Conservation (phyloP, 2,113 vertebrate genomes). For the Petrocephalus zakoni region DNA sequence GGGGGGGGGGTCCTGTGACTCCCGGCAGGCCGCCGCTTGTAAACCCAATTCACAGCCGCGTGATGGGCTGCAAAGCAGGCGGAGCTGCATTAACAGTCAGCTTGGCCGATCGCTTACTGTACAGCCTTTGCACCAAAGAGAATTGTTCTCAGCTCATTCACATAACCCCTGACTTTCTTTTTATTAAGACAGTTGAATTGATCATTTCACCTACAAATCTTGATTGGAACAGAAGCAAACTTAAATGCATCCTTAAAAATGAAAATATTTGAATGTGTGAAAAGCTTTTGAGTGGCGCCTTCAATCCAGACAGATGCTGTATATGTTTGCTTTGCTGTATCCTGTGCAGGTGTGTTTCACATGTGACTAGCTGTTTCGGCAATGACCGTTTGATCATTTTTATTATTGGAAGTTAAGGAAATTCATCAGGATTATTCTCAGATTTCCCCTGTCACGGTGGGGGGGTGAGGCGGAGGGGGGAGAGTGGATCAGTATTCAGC, state of each 20-base stretch:
- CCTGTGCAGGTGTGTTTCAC: background rate
- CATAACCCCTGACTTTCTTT: background rate
- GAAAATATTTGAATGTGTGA: background rate
- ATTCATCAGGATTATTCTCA: background rate
- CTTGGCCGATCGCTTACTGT: background rate
- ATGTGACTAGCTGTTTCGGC: background rate
- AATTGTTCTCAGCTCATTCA: background rate
- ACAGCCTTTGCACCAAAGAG: background rate
- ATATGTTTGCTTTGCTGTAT: too few relatives aligned
- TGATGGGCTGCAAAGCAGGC: slow-evolving; percentile 6
- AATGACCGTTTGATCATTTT: background rate
- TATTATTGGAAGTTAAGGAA: background rate
- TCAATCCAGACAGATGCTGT: background rate
- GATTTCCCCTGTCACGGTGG: background rate
- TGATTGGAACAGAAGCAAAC: background rate
- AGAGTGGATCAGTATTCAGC: background rate
- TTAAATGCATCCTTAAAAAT: background rate
- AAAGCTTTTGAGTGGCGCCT: background rate
- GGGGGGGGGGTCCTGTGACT: background rate
- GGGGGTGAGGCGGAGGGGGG: too few relatives aligned
- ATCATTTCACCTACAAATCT: background rate
- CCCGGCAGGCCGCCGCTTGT: slow-evolving; percentile 5
- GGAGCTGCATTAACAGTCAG: background rate
- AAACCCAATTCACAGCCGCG: slow-evolving; percentile 1
- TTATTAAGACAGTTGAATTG: background rate